Base-by-base conservation (phyloP, 1,140 invertebrate genomes). In the Caenorhabditis inopinata region DNA sequence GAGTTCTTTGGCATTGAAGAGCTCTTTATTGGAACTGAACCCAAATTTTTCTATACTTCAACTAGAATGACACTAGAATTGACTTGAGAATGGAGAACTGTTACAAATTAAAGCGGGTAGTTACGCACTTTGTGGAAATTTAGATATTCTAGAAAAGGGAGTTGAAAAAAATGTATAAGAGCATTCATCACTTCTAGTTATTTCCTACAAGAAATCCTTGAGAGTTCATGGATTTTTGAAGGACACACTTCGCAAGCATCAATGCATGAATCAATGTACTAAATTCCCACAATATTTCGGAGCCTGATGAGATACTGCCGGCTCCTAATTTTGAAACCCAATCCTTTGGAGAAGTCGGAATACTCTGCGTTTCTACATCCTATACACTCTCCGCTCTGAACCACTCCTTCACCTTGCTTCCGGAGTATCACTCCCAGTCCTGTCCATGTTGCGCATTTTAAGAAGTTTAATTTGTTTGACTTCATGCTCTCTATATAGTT, bases 391-490 rank as follows among this genome's bases (percentile, higher is more conserved):
- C 4, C 23, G 5, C 4, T 11, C n/a, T 68, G 11, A 68, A 68
- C 58, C 29, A 68, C 58, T 68, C n/a, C 58, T 68, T 68, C 58
- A 68, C 58, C 58, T 68, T 68, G 32, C 38, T 68, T 68, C 58
- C 58, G 58, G 58, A 68, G 27, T 68, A n/a, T 16, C n/a, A 38
- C 29, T 38, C 32, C 58, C 35, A 68, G 32, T 29, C 4, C 29
- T 38, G 27, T n/a, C n/a, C 16, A 68, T 68, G 58, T 35, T 68
- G 58, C 58, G 18, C 58, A 68, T 68, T 32, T 42, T 42, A 38
- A 68, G 58, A 51, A 51, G 3, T 51, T 51, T 14, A 5, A 51
- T 5, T 51, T 51, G 21, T 23, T 23, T 9, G 11, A 23, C 21
- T 51, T 21, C 18, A 2, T 51, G 18, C 2, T 51, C 25, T 51